Evolutionary conservation across 2,888 invertebrate genomes (phyloP).

Genomic region (Euphydryas editha): DNA sequence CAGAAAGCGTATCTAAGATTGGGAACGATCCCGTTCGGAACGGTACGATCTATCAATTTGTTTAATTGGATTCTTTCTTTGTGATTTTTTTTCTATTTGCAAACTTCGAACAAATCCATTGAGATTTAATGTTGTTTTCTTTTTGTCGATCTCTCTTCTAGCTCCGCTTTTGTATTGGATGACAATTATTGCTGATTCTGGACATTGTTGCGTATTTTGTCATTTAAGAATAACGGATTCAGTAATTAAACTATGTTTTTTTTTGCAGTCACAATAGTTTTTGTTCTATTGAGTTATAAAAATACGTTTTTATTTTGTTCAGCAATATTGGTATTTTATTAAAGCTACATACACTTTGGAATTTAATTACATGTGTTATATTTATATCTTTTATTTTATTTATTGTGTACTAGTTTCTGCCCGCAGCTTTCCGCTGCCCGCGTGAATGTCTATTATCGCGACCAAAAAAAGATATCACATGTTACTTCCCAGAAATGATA

Average conservation of each 20-base stretch:
- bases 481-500: too few species aligned
- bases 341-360: too few species aligned
- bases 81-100: conserved; percentile 64
- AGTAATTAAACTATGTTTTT: neutral
- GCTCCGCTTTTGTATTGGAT: conserved; percentile 46
- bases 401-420: too few species aligned
- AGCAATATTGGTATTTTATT: too few species aligned
- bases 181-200: conserved; percentile 41
- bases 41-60: conserved; percentile 74
- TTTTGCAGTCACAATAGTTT: neutral
- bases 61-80: conserved; percentile 79
- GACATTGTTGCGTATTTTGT: conserved; percentile 20
- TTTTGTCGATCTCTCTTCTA: conserved; percentile 51
- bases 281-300: too few species aligned
- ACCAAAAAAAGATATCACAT: too few species aligned
- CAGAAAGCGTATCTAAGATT: conserved; percentile 67
- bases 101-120: conserved; percentile 61
- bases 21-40: conserved; percentile 53
- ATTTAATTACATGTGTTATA: too few species aligned
- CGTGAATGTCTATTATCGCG: too few species aligned
- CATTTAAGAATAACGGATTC: conserved; percentile 14
- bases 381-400: too few species aligned
- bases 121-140: conserved; percentile 66
- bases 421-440: too few species aligned
- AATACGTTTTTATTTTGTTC: too few species aligned